phyloP scores from a whole-genome alignment of 2,797 vertebrate species.

The Sarcoramphus papa region DNA sequence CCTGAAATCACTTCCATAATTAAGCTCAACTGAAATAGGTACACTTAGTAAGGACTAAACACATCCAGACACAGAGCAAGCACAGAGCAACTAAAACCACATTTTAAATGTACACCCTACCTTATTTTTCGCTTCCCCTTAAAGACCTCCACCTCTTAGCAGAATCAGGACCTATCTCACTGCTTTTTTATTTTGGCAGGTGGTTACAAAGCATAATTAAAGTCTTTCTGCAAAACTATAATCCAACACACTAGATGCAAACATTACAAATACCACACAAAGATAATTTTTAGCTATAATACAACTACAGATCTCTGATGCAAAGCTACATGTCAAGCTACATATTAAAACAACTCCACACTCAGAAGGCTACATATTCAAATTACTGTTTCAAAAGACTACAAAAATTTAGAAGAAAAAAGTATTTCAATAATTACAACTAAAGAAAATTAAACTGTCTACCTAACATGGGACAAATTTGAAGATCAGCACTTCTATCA shows the following conservation, averaged over 20 bases:
- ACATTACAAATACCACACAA: background rate
- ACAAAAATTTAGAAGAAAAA: background rate
- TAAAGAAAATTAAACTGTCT: background rate
- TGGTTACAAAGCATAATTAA: background rate
- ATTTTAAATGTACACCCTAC: background rate
- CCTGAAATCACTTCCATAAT: background rate
- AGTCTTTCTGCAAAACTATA: slow-evolving; percentile 10
- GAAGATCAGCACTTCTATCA: background rate
- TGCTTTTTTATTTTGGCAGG: background rate
- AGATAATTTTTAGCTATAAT: background rate
- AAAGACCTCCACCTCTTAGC: background rate
- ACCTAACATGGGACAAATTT: background rate
- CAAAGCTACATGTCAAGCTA: background rate
- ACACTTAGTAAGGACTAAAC: background rate
- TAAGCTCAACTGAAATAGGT: background rate
- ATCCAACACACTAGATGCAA: background rate
- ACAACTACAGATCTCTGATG: background rate
- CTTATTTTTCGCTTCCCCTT: background rate
- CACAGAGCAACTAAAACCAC: background rate
- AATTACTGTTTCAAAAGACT: background rate
- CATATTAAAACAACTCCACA: background rate
- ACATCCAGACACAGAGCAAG: background rate
- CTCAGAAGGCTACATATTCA: background rate
- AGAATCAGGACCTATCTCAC: slow-evolving; percentile 3
- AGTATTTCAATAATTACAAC: background rate